phyloP scores from a whole-genome alignment of 2,797 vertebrate genomes.

The Sphenopsis melanotis region DNA sequence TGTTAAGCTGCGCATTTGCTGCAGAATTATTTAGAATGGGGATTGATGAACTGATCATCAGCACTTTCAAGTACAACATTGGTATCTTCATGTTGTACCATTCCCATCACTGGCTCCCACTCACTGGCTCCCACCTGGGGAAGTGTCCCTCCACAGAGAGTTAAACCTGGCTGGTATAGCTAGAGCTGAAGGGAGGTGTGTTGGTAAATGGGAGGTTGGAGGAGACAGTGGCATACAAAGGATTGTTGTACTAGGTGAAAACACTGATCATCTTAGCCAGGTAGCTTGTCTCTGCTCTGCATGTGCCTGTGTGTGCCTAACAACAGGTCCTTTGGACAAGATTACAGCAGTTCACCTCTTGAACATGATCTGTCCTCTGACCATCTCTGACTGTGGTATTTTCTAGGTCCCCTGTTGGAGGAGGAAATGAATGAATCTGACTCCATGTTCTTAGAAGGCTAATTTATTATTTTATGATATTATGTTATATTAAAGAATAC shows the following conservation, averaged over 20 bases:
- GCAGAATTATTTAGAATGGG: not conserved
- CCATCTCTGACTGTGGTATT: not conserved
- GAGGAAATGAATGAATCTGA: no score
- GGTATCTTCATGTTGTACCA: not conserved
- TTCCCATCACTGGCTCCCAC: not conserved
- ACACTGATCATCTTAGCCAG: not conserved
- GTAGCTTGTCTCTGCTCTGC: not conserved
- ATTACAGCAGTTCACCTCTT: not conserved
- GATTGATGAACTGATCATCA: not conserved
- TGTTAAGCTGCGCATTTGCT: not conserved
- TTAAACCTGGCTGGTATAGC: not conserved
- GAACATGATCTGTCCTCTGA: fast-evolving
- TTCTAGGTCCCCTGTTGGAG: no score
- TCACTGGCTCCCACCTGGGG: not conserved
- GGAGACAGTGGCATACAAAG: not conserved
- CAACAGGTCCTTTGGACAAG: fast-evolving
- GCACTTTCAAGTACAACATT: not conserved
- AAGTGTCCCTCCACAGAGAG: not conserved
- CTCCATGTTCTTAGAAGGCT: no score
- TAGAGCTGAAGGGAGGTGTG: not conserved
- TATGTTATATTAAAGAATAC: no score
- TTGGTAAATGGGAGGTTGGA: not conserved
- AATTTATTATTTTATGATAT: no score
- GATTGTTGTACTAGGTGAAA: not conserved
- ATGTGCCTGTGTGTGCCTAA: not conserved